Evolutionary conservation across 2,888 invertebrate species (phyloP).

Genomic region (Gortyna flavago): DNA sequence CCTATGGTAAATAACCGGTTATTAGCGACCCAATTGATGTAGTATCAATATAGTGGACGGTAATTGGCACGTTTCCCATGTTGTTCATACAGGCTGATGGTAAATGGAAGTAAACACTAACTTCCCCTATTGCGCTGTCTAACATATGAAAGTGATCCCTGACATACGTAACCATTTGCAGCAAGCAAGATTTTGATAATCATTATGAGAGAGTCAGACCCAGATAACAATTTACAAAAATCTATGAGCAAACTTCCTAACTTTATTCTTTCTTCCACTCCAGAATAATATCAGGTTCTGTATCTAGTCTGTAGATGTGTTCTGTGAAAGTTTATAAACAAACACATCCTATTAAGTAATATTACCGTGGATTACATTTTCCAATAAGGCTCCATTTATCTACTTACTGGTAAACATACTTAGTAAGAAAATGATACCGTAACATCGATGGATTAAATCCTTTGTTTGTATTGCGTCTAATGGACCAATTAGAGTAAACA

Average conservation of each 20-base stretch:
- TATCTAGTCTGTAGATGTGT: not conserved
- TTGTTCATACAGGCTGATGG: slow-evolving; percentile 18
- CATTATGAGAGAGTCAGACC: not conserved
- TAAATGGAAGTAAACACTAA: not conserved
- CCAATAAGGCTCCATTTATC: slow-evolving; percentile 27
- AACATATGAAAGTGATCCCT: not conserved
- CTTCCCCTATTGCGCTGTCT: not conserved
- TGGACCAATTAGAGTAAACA: slow-evolving; percentile 45
- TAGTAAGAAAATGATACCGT: slow-evolving; percentile 53
- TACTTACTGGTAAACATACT: slow-evolving; percentile 27
- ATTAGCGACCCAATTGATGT: slow-evolving; percentile 44
- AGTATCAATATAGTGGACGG: slow-evolving; percentile 43
- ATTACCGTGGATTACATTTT: slow-evolving; percentile 21
- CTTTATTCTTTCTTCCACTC: not conserved
- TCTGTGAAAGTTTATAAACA: not conserved
- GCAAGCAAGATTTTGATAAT: not conserved
- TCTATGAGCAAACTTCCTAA: not conserved
- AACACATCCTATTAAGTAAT: slow-evolving; percentile 22
- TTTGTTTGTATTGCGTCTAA: slow-evolving; percentile 51
- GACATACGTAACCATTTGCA: not conserved
- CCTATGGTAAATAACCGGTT: slow-evolving; percentile 51
- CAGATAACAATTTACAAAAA: too few relatives aligned
- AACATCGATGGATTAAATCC: slow-evolving; percentile 20
- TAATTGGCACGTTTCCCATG: slow-evolving; percentile 62
- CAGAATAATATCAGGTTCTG: not conserved